Conservation (phyloP, 2,888 invertebrate genomes). For the Caenorhabditis zanzibari region DNA sequence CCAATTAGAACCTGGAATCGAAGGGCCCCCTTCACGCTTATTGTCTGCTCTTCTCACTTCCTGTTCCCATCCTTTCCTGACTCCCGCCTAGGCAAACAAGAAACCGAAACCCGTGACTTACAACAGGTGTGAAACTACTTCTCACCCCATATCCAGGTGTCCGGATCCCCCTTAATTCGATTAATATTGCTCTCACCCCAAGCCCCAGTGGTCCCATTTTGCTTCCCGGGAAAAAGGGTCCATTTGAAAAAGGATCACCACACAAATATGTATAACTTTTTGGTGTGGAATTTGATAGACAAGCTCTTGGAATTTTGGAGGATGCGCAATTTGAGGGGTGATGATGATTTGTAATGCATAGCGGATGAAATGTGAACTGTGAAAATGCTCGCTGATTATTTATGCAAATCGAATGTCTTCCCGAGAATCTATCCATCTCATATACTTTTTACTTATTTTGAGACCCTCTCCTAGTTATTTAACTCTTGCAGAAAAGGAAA, state of each 20-base stretch:
- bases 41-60: constrained; percentile 34
- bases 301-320: constrained; percentile 55
- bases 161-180: constrained; percentile 3
- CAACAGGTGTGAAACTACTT: constrained; percentile 52
- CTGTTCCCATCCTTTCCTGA: constrained; percentile 5
- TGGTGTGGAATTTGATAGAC: constrained; percentile 57
- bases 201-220: background rate
- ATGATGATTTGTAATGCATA: constrained; percentile 70
- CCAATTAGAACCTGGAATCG: constrained; percentile 27
- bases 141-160: constrained; percentile 34
- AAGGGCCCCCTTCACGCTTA: constrained; percentile 44
- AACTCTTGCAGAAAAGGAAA: constrained; percentile 3
- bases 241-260: constrained; percentile 20
- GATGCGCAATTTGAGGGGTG: constrained; percentile 55
- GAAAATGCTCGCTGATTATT: constrained; percentile 24
- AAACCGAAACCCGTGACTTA: constrained; percentile 21
- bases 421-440: too few relatives aligned
- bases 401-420: constrained; percentile 36
- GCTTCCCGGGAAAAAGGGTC: background rate
- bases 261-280: constrained; percentile 51
- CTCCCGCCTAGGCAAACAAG: constrained; percentile 15
- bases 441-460: background rate
- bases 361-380: constrained; percentile 41
- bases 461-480: background rate
- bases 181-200: constrained; percentile 6